These are phyloP conservation scores for Troglohyphantes excavatus DNA, from an alignment of 2,888 invertebrate genomes.

Conservation along the genomic window DNA sequence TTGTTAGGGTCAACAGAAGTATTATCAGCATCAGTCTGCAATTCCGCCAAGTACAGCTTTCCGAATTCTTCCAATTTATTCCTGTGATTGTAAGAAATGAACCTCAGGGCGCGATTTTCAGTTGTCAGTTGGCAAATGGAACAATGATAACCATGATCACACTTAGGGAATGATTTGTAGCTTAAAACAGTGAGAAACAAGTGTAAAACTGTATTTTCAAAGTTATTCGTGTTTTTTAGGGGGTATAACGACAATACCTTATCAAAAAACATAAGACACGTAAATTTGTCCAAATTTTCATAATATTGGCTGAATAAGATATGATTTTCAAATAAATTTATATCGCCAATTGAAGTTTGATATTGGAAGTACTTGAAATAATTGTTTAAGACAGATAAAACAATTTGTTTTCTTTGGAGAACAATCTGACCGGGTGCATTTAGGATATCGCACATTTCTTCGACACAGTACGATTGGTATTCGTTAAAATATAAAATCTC, in stretches of 20 bases:
- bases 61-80: background rate
- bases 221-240: background rate
- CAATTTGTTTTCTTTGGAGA: background rate
- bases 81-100: conserved; percentile 29
- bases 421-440: background rate
- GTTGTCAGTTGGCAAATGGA: background rate
- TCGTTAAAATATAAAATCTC: background rate
- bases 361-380: background rate
- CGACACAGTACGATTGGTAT: background rate
- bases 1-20: background rate
- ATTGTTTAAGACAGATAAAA: conserved; percentile 1
- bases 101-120: background rate
- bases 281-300: conserved; percentile 8
- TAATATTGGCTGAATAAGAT: background rate
- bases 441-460: background rate
- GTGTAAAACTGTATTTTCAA: background rate
- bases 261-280: conserved; percentile 18
- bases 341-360: background rate
- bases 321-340: background rate
- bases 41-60: background rate
- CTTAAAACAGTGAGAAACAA: conserved; percentile 36
- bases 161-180: conserved; percentile 12
- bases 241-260: background rate
- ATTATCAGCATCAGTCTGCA: background rate
- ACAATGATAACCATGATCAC: background rate